A percentile compares a stretch with the other conserved stretches of the same genome.
These are phyloP conservation scores for Brienomyrus brachyistius DNA, from an alignment of 2,113 vertebrate genomes.

Conservation along the genomic window DNA sequence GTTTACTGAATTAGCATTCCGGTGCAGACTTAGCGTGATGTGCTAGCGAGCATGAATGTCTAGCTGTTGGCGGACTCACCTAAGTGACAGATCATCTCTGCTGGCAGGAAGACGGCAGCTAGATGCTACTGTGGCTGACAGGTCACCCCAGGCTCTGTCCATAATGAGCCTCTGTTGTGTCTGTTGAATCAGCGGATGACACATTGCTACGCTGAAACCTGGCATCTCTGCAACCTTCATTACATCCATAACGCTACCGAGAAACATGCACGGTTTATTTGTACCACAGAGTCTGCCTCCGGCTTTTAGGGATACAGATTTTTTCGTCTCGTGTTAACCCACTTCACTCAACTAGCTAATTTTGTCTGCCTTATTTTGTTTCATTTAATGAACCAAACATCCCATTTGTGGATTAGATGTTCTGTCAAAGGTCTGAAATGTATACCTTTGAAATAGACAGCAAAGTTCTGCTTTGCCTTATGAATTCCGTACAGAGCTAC, in stretches of 20 bases:
- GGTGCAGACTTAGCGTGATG: background rate
- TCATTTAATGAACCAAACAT: background rate
- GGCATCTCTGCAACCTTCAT: background rate
- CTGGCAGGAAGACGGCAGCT: background rate
- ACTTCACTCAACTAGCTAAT: background rate
- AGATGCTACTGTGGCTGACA: background rate
- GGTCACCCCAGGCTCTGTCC: background rate
- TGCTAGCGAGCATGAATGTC: background rate
- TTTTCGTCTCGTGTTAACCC: background rate
- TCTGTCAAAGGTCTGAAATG: background rate
- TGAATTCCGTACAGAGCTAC: background rate
- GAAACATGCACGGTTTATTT: background rate
- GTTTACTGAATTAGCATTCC: background rate
- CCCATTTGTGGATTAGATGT: background rate
- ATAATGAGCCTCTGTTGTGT: constrained; percentile 8
- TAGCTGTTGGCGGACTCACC: background rate
- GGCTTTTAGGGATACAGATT: background rate
- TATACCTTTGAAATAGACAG: background rate
- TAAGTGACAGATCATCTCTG: background rate
- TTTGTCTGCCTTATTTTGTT: background rate
- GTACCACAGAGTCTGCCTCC: background rate
- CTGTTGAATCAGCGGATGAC: background rate
- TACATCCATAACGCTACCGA: background rate
- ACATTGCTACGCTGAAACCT: background rate
- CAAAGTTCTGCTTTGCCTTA: background rate